Base-by-base conservation (phyloP, 2,888 invertebrate species). In the Mayetiola destructor region DNA sequence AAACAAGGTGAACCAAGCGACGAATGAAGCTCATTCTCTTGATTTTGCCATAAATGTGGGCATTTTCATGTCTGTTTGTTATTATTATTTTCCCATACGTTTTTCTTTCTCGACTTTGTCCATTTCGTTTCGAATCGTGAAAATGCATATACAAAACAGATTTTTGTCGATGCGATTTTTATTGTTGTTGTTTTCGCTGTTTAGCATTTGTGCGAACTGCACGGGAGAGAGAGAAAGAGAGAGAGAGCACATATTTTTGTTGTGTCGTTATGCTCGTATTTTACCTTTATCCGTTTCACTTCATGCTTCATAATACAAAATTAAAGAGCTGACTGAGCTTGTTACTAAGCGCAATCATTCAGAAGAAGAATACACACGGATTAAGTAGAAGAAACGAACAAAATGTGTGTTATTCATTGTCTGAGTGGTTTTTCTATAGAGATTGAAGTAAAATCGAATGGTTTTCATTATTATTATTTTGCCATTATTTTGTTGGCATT, bases 1-100 rank as follows among this genome's bases (percentile, higher is more conserved):
- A 48, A 27, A 48, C 23, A 27, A 27, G 5, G 16, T n/a, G 3
- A 14, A 27, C 8, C 48, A n/a, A 48, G n/a, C n/a, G 12, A 48
- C 23, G 5, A 16, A 48, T 27, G 27, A 48, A 48, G 14, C 48
- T 48, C 48, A 48, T 48, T 48, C 27, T 48, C 48, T 48, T 48
- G 48, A 39, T 39, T 16, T 21, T n/a, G n/a, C n/a, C 23, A 40
- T 40, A 40, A 40, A 40, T 21, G 40, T 40, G 39, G 20, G 18
- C 39, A 39, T 39, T 18, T 39, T 18, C 23, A 40, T 27, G 48
- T 48, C 48, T 48, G 48, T n/a, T n/a, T n/a, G n/a, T n/a, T n/a
- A n/a, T n/a, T n/a, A 48, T 48, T 48, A 48, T 48, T 48, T 48
- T 48, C 48, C 48, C 48, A 48, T 27, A 16, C 48, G 18, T 27